Conservation (phyloP, 2,113 vertebrate genomes). For the Seriola quinqueradiata region DNA sequence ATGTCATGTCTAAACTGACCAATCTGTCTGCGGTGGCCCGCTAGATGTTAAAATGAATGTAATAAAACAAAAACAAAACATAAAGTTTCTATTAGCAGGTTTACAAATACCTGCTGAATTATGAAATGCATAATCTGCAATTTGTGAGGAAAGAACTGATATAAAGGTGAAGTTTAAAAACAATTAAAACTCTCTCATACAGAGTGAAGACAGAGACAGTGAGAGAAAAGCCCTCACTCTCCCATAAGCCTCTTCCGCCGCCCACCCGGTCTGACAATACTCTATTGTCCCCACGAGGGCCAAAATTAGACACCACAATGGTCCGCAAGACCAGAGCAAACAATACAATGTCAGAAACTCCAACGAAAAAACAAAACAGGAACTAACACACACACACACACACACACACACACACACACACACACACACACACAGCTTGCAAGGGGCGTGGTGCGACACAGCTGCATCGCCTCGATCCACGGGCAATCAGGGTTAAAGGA, state of each 20-base stretch:
- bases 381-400: conserved; percentile 56
- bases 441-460: conserved; percentile 59
- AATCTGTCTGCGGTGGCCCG: not conserved
- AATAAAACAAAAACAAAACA: not conserved
- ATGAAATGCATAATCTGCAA: not conserved
- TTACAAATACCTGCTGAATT: not conserved
- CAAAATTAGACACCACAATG: conserved; percentile 81
- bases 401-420: conserved; percentile 47
- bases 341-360: conserved; percentile 71
- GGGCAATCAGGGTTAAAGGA: conserved; percentile 79
- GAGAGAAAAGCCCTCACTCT: conserved; percentile 54
- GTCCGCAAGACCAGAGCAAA: conserved; percentile 71
- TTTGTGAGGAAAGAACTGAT: conserved; percentile 3
- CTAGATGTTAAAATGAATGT: not conserved
- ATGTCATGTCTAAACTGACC: not conserved
- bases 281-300: conserved; percentile 73
- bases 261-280: conserved; percentile 71
- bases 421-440: conserved; percentile 25
- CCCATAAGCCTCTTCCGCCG: conserved; percentile 43
- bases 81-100: not conserved
- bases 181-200: conserved; percentile 24
- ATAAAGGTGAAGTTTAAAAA: conserved; percentile 22
- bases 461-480: conserved; percentile 73
- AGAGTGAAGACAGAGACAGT: conserved; percentile 29
- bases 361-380: conserved; percentile 76